Conservation (phyloP, 2,797 vertebrate genomes). For the Geotrypetes seraphini region DNA sequence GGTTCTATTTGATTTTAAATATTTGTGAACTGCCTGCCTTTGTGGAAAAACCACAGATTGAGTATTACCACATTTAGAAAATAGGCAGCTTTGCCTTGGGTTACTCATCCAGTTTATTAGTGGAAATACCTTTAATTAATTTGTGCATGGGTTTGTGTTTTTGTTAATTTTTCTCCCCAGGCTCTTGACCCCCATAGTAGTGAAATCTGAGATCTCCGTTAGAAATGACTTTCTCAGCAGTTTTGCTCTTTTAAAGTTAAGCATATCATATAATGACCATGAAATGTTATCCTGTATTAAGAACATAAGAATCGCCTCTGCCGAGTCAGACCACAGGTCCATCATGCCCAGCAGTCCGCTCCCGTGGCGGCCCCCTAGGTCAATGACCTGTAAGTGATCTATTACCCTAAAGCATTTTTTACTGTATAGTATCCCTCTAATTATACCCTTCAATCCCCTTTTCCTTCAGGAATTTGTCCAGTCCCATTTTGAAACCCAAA, state of each 20-base stretch:
- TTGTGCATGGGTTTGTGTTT: constrained; percentile 60
- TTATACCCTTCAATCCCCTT: no score
- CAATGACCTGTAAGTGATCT: no score
- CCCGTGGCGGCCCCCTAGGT: no score
- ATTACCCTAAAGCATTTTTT: no score
- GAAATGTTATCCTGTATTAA: constrained; percentile 61
- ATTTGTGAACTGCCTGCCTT: constrained; percentile 32
- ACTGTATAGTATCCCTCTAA: no score
- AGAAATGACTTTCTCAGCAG: constrained; percentile 58
- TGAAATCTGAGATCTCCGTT: constrained; percentile 54
- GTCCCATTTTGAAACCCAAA: no score
- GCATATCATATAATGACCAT: constrained; percentile 56
- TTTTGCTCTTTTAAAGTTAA: constrained; percentile 59
- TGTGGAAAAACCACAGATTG: constrained; percentile 45
- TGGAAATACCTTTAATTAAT: constrained; percentile 65
- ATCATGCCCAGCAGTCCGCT: no score
- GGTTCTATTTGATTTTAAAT: constrained; percentile 38
- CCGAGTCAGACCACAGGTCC: no score
- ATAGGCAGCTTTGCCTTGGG: constrained; percentile 51
- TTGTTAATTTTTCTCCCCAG: constrained; percentile 59
- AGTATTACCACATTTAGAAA: constrained; percentile 49
- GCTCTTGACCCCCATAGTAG: constrained; percentile 57
- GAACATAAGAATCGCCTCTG: no score
- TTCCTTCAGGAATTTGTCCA: no score
- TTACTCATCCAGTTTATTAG: constrained; percentile 56